Evolutionary conservation across 2,113 vertebrate species (phyloP).

Genomic region (Oenanthe melanoleuca): DNA sequence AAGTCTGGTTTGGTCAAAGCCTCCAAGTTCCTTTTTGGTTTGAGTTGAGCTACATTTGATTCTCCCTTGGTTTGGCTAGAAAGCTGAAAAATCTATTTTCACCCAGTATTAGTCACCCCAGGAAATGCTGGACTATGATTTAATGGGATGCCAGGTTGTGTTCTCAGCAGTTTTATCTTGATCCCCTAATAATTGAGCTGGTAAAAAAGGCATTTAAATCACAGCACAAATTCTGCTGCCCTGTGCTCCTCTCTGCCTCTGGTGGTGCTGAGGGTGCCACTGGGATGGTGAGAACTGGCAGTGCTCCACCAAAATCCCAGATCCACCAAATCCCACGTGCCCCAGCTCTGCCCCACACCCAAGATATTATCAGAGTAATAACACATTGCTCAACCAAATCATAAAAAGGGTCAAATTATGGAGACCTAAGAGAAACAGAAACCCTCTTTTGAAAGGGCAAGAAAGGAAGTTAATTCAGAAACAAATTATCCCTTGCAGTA

Average conservation of each 20-base stretch:
- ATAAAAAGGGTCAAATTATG: slow-evolving; percentile 15
- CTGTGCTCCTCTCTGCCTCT: background rate
- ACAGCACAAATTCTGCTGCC: background rate
- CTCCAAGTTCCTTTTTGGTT: background rate
- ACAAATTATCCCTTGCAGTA: slow-evolving; percentile 53
- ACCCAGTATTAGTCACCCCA: slow-evolving; percentile 24
- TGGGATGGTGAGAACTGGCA: background rate
- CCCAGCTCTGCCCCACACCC: background rate
- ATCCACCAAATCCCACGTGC: background rate
- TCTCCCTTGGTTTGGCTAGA: slow-evolving; percentile 19
- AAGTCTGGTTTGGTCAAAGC: background rate
- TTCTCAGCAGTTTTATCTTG: slow-evolving; percentile 39
- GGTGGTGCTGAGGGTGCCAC: background rate
- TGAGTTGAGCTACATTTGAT: background rate
- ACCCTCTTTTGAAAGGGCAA: background rate
- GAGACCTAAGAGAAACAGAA: slow-evolving; percentile 47
- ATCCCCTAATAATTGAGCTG: background rate
- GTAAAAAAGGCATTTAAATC: slow-evolving; percentile 13
- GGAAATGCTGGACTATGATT: background rate
- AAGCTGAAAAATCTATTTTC: slow-evolving; percentile 14
- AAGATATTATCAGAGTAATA: slow-evolving; percentile 42
- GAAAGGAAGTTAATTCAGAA: slow-evolving; percentile 52
- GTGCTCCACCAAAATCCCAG: background rate
- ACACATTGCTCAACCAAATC: slow-evolving; percentile 16
- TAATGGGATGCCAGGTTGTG: slow-evolving; percentile 13